Base-by-base conservation (phyloP, 64 coral and sea anemone species). In the Actinia tenebrosa region DNA sequence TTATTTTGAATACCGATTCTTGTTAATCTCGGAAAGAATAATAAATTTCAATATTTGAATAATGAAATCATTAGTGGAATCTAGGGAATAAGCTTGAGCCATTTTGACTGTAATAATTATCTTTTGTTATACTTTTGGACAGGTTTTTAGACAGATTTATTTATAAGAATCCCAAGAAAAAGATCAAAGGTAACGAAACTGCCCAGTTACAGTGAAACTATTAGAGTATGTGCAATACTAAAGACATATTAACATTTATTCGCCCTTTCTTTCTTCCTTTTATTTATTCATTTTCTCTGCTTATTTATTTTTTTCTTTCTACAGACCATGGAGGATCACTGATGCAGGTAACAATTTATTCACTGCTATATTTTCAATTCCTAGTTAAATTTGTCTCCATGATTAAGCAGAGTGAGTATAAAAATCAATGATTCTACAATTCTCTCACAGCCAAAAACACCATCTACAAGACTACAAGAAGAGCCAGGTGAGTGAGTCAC, bases 81-180 rank as follows among this genome's bases (percentile, higher is more conserved):
- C 30, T 37, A 37, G 30, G 30, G 30, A 1, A 1, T 37, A 37
- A 1, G 30, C 30, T 37, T 37, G 30, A 37, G 30, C 1, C 30
- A 37, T 37, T 37, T 37, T 37, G 30, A 37, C 30, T 50, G 25
- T 47, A 81, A 15, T 45, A 3, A 5, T 5, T 53, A 20, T 22
- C 7, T 61, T 27, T 61, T 61, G 8, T 56, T 6, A 18, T 27
- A 45, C 8, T 44, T 19, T 81, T 53, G 8, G 50, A 58, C 71
- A 98, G 96, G 53, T 98, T 98, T 79, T 80, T 98, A 23, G 96
- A 98, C 84, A 88, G 96, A 60, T 98, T 98, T 89, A 90, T 98
- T 17, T 98, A 98, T 79, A 98, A 95, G 80, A 98, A 98, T 80
- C 96, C 96, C 6, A 98, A 98, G 83, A 92, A 90, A 71, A 98